Evolutionary conservation across 1,140 invertebrate genomes (phyloP).

Genomic region (Archivesica marissinica): DNA sequence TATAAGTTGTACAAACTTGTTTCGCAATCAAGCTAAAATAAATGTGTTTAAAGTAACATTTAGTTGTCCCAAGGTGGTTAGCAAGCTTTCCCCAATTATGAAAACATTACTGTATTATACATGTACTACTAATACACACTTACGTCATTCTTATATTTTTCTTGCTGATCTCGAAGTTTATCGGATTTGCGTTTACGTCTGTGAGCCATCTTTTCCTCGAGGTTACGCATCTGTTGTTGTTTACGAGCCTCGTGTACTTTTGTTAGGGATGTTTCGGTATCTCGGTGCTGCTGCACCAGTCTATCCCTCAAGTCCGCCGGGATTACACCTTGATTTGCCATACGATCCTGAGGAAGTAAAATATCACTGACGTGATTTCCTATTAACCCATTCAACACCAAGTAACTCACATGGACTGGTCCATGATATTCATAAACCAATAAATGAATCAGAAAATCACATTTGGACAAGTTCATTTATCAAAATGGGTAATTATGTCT

Average conservation of each 20-base stretch:
- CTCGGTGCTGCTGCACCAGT: conserved; percentile 71
- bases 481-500: no score
- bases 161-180: conserved; percentile 75
- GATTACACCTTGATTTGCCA: conserved; percentile 73
- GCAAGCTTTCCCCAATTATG: background rate
- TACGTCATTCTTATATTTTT: conserved; percentile 78
- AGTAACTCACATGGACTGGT: no score
- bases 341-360: conserved; percentile 70
- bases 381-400: no score
- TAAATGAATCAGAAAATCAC: no score
- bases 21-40: no score
- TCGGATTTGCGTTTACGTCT: conserved; percentile 67
- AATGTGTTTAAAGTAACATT: no score
- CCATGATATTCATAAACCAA: no score
- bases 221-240: conserved; percentile 69
- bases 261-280: conserved; percentile 68
- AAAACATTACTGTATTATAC: background rate
- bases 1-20: no score
- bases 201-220: conserved; percentile 71
- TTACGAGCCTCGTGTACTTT: conserved; percentile 65
- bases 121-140: background rate
- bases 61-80: no score
- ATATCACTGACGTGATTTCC: background rate
- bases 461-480: no score
- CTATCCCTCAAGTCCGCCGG: conserved; percentile 68